Percentiles rank a stretch among this genome's conserved stretches.
Conservation (phyloP, 1,140 invertebrate species). For the Platorchestia sp. region DNA sequence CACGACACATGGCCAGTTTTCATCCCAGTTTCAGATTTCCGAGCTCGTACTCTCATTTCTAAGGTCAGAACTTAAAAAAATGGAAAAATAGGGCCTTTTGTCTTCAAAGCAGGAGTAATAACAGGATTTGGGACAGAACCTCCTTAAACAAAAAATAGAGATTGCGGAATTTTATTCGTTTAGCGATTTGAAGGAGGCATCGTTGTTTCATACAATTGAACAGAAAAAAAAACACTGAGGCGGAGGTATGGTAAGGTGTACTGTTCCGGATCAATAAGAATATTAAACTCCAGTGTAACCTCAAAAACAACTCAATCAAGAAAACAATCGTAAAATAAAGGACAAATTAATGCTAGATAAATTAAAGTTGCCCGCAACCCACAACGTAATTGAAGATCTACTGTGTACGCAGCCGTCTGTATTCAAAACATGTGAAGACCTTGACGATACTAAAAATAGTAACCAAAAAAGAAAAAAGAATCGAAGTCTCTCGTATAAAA, state of each 20-base stretch:
- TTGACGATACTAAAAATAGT: too few species aligned
- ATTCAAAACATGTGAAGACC: not conserved
- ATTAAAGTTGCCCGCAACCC: too few species aligned
- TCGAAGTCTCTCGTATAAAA: too few species aligned
- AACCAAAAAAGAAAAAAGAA: too few species aligned
- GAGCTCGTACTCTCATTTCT: not conserved
- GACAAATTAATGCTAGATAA: too few species aligned
- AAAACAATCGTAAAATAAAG: too few species aligned
- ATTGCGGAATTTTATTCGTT: not conserved
- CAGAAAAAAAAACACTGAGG: not conserved
- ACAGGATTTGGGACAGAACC: not conserved
- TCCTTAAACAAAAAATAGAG: not conserved
- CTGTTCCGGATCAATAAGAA: too few species aligned
- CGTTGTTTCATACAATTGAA: not conserved
- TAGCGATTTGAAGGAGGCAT: not conserved
- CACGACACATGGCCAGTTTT: not conserved
- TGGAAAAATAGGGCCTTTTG: not conserved
- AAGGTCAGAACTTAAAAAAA: not conserved
- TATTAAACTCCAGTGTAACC: too few species aligned
- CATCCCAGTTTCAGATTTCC: not conserved
- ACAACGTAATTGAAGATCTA: not conserved
- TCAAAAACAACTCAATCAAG: too few species aligned
- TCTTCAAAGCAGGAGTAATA: not conserved
- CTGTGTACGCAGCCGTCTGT: not conserved
- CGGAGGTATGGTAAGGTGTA: not conserved